These are phyloP conservation scores for Gambusia yucatana DNA, from an alignment of 2,797 vertebrate species.

Conservation along the genomic window DNA sequence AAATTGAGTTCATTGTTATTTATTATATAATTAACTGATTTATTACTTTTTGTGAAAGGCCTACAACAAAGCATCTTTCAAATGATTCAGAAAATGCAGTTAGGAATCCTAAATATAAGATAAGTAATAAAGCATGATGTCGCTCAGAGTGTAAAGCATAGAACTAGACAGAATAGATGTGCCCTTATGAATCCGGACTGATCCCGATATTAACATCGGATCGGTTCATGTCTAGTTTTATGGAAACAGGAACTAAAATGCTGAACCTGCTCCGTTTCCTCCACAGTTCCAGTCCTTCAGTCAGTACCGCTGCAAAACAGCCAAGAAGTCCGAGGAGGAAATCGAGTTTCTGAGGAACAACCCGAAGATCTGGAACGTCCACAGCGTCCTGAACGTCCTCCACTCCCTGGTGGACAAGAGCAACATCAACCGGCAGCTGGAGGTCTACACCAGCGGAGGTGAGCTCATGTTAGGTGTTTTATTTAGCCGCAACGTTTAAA, in stretches of 20 bases:
- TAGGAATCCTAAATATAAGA: too few relatives aligned
- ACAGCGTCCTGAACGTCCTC: conserved; percentile 97
- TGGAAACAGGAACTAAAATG: not conserved
- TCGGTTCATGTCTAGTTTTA: too few relatives aligned
- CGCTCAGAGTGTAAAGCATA: too few relatives aligned
- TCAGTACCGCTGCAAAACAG: conserved; percentile 98
- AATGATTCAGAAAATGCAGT: too few relatives aligned
- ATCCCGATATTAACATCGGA: too few relatives aligned
- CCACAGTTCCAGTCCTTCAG: conserved; percentile 97
- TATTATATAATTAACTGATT: too few relatives aligned
- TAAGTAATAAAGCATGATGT: too few relatives aligned
- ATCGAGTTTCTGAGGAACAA: conserved; percentile 97
- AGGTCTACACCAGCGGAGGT: conserved; percentile 99
- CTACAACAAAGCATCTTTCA: too few relatives aligned
- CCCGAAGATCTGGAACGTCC: conserved; percentile 99
- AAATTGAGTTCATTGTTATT: too few relatives aligned
- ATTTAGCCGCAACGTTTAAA: not conserved
- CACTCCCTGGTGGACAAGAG: conserved; percentile 98
- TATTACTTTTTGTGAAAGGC: too few relatives aligned
- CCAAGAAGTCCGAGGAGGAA: conserved; percentile 97
- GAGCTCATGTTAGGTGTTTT: not conserved
- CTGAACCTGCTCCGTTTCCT: not conserved
- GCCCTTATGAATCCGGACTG: too few relatives aligned
- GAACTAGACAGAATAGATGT: too few relatives aligned
- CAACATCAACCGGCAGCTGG: conserved; percentile 98